Evolutionary conservation across 2,888 invertebrate genomes (phyloP).

Genomic region (Rhogogaster chlorosoma): DNA sequence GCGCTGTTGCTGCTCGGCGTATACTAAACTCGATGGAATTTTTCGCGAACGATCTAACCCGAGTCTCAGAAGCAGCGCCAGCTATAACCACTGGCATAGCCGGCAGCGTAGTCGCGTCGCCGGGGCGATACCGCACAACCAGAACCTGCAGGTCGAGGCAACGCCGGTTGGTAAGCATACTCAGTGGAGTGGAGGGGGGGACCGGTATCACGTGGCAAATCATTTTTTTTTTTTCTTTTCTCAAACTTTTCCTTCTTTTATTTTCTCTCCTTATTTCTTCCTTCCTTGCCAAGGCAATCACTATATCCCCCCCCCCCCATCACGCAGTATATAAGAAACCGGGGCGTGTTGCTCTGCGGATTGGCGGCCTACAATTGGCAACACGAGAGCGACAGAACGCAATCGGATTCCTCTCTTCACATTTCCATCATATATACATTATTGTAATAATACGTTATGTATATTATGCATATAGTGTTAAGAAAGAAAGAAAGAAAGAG

Average conservation of each 20-base stretch:
- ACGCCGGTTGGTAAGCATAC: background rate
- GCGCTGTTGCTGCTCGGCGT: conserved; percentile 4
- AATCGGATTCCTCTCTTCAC: background rate
- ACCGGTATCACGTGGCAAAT: background rate
- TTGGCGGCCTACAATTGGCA: background rate
- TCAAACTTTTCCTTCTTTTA: background rate
- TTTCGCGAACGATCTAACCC: conserved; percentile 16
- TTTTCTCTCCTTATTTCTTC: background rate
- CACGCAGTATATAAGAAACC: too few relatives aligned
- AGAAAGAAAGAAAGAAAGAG: too few relatives aligned
- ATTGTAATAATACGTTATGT: too few relatives aligned
- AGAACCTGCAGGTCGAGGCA: background rate
- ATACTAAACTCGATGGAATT: conserved; percentile 40
- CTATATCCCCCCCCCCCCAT: too few relatives aligned
- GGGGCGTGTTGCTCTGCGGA: background rate
- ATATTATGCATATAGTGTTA: too few relatives aligned
- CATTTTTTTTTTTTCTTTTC: background rate
- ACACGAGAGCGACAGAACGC: background rate
- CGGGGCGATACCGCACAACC: conserved; percentile 13
- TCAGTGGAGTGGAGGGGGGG: background rate
- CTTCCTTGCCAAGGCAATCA: background rate
- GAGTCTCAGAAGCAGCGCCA: background rate
- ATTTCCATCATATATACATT: background rate
- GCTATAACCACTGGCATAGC: background rate
- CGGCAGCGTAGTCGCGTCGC: conserved; percentile 14